Conservation (phyloP, 2,797 vertebrate species). For the Mus minutoides region DNA sequence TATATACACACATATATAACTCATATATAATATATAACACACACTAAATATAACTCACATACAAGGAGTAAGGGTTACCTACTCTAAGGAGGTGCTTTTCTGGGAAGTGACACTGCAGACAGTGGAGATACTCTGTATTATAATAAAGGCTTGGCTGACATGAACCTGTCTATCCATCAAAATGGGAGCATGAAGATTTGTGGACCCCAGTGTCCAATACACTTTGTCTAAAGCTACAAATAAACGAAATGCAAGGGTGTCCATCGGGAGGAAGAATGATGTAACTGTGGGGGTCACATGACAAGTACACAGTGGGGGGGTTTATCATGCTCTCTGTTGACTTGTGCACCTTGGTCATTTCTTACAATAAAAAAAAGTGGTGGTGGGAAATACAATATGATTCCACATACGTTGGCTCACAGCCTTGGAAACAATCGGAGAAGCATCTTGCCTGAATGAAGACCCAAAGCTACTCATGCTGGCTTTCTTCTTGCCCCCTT, state of each 20-base stretch:
- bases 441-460: neutral
- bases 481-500: neutral
- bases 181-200: neutral
- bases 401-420: neutral
- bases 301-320: accelerated
- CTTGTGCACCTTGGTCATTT: neutral
- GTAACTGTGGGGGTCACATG: accelerated
- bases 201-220: neutral
- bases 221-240: neutral
- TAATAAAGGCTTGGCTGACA: neutral
- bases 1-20: neutral
- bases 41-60: neutral
- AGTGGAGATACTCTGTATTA: neutral
- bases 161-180: neutral
- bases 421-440: constrained; percentile 11
- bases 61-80: neutral
- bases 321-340: neutral
- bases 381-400: neutral
- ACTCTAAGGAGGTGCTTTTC: neutral
- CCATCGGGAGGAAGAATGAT: neutral
- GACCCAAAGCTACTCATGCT: accelerated
- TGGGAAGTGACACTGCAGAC: neutral
- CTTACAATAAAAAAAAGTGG: neutral
- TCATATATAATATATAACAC: neutral
- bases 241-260: neutral